A percentile compares a stretch with the other conserved stretches of the same genome.
These are phyloP conservation scores for Buceros bicornis DNA, from an alignment of 2,797 vertebrate genomes.

Conservation along the genomic window DNA sequence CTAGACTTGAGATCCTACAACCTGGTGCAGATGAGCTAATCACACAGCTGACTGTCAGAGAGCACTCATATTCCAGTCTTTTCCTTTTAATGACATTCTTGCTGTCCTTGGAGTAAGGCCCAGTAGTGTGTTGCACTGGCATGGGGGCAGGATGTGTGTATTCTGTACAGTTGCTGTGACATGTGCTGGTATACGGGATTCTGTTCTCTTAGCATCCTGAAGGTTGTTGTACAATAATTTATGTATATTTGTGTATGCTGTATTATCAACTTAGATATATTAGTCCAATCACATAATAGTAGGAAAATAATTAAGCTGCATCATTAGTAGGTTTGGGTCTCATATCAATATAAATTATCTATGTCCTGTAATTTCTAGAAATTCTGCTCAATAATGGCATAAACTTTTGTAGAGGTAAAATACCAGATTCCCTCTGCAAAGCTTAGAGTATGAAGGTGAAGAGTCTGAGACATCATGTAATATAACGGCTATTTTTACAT, in stretches of 20 bases:
- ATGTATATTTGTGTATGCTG: background rate
- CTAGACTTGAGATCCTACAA: fast-evolving
- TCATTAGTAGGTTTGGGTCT: background rate
- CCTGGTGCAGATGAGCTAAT: background rate
- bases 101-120: background rate
- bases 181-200: background rate
- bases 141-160: fast-evolving
- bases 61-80: background rate
- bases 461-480: background rate
- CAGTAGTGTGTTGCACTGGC: fast-evolving
- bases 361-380: background rate
- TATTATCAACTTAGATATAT: background rate
- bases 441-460: background rate
- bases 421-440: background rate
- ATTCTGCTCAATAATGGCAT: background rate
- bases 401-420: background rate
- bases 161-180: fast-evolving
- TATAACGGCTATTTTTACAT: background rate
- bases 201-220: background rate
- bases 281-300: background rate
- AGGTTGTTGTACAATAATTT: background rate
- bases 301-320: background rate
- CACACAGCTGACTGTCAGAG: background rate
- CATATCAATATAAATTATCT: background rate
- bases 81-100: background rate